These are phyloP conservation scores for Coelinius sp. DNA, from an alignment of 2,888 invertebrate genomes.

Conservation along the genomic window DNA sequence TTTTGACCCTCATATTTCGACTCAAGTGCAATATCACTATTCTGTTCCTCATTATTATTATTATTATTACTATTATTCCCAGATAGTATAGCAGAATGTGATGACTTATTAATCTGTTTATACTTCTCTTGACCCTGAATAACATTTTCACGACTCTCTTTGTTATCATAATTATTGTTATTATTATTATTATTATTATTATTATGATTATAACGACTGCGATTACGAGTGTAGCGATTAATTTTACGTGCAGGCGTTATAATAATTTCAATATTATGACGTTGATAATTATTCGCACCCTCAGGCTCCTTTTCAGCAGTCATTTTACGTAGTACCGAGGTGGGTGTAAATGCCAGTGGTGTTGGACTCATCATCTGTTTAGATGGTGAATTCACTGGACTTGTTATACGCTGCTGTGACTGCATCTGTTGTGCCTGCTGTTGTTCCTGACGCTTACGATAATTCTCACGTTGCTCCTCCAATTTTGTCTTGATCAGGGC, in stretches of 20 bases:
- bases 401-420: slow-evolving; percentile 60
- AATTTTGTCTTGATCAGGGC: slow-evolving; percentile 91
- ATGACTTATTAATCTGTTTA: slow-evolving; percentile 6
- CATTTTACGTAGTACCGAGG: slow-evolving; percentile 94
- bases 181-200: background rate
- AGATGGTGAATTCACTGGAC: slow-evolving; percentile 67
- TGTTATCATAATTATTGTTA: slow-evolving; percentile 30
- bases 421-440: slow-evolving; percentile 75
- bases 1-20: slow-evolving; percentile 42
- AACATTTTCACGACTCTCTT: slow-evolving; percentile 37
- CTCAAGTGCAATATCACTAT: slow-evolving; percentile 51
- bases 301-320: slow-evolving; percentile 89
- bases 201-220: background rate
- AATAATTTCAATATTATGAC: slow-evolving; percentile 53
- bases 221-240: background rate
- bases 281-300: slow-evolving; percentile 67
- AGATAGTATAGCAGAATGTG: background rate
- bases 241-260: slow-evolving; percentile 37
- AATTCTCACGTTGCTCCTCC: slow-evolving; percentile 90
- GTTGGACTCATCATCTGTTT: slow-evolving; percentile 76
- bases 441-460: slow-evolving; percentile 83
- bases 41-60: slow-evolving; percentile 25
- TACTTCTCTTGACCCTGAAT: background rate
- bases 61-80: slow-evolving; percentile 5
- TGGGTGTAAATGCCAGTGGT: slow-evolving; percentile 91